Base-by-base conservation (phyloP, 2,113 vertebrate genomes). In the Corythaeola cristata region DNA sequence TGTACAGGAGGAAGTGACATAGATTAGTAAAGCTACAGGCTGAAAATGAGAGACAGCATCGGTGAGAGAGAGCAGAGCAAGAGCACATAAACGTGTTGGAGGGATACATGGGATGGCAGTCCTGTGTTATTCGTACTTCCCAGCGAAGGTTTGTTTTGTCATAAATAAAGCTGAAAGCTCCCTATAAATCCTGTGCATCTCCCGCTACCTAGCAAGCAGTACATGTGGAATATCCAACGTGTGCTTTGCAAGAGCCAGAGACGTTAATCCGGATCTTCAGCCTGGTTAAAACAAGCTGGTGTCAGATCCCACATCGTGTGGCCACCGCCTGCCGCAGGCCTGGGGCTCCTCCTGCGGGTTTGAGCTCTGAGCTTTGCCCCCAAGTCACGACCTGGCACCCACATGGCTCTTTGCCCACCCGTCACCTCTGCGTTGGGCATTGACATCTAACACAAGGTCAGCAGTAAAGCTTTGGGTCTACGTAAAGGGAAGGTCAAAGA, bases 1-100 rank as follows among this genome's bases (percentile, higher is more conserved):
- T 75, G 76, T 66, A 81, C 73, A 94, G 94, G 68, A 89, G 74
- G 89, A 89, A 93, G 62, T 6, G 56, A 92, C 90, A 89, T 9
- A 91, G 96, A 95, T 95, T 93, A 97, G 95, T 94, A 97, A 92
- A 96, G 94, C 66, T 93, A 90, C 89, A 59, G 87, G 82, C 82
- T 91, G 90, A 22, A 96, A 94, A 93, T 81, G 94, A 96, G 86
- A 89, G 68, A 35, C 83, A 93, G 86, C 16, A 10, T 39, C 79
- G 32, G 79, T 15, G 56, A 59, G 72, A 88, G 68, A 11, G 44
- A 84, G 60, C 59, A 81, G 55, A 82, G 75, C n/a, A 45, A 41
- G 72, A 67, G 68, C 24, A 11, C 8, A 12, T 8, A n/a, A 88
- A 92, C 8, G 86, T 52, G 7, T 41, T 62, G 73, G 69, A 4